Evolutionary conservation across 2,888 invertebrate genomes (phyloP).

Genomic region (Diplolepis rosae): DNA sequence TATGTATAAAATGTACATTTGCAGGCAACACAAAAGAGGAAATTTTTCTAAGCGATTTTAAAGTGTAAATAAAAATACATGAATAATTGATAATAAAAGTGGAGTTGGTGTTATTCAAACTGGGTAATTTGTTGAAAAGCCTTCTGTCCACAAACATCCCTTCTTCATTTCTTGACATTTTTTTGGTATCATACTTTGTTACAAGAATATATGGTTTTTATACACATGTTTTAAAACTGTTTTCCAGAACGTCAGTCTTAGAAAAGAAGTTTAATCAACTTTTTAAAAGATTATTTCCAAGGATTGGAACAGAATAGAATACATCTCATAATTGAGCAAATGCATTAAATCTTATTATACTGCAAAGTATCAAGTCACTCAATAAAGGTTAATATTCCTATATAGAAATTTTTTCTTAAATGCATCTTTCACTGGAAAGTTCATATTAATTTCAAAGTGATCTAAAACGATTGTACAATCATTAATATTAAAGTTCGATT

Average conservation of each 20-base stretch:
- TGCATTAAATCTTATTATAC: background rate
- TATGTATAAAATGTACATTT: constrained; percentile 12
- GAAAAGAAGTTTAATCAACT: background rate
- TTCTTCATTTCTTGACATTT: background rate
- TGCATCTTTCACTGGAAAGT: background rate
- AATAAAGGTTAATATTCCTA: background rate
- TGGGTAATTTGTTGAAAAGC: background rate
- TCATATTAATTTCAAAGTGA: background rate
- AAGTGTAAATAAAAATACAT: background rate
- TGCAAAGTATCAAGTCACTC: background rate
- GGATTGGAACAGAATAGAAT: background rate
- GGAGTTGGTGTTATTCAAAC: background rate
- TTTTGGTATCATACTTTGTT: background rate
- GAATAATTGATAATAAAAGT: constrained; percentile 2
- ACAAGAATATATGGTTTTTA: background rate
- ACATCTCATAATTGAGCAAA: background rate
- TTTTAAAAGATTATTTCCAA: background rate
- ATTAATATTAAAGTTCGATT: background rate
- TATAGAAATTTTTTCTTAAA: background rate
- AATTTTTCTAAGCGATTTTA: constrained; percentile 1
- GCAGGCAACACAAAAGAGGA: background rate
- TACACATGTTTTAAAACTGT: background rate
- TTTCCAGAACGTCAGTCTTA: background rate
- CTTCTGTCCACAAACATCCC: background rate
- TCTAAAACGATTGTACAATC: background rate